phyloP scores from a whole-genome alignment of 2,797 vertebrate genomes.

The Tokudaia tokunoshimensis region DNA sequence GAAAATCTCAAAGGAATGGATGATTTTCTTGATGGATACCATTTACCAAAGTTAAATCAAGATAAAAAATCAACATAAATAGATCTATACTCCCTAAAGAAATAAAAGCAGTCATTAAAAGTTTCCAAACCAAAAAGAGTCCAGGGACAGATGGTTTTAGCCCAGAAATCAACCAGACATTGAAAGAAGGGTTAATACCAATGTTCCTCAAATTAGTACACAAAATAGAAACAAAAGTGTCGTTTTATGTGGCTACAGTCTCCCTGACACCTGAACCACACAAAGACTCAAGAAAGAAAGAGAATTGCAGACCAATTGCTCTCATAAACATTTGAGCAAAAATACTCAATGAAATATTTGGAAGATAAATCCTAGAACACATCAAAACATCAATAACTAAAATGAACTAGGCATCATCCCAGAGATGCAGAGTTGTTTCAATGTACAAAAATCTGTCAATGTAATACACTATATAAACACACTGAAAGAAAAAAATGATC shows the following conservation, averaged over 20 bases:
- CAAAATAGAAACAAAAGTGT: neutral
- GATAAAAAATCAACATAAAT: neutral
- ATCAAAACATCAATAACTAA: neutral
- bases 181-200: neutral
- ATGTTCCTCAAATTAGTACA: neutral
- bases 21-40: neutral
- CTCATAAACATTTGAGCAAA: neutral
- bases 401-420: neutral
- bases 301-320: neutral
- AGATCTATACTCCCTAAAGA: neutral
- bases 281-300: neutral
- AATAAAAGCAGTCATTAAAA: neutral
- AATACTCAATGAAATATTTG: neutral
- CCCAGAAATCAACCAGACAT: neutral
- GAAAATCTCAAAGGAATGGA: neutral
- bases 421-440: neutral
- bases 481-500: neutral
- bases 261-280: neutral
- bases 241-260: neutral
- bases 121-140: neutral
- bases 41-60: neutral
- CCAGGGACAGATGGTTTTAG: neutral
- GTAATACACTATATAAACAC: neutral
- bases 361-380: neutral
- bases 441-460: neutral